A percentile compares a stretch with the other conserved stretches of the same genome.
Conservation (phyloP, 2,113 vertebrate species). For the Antigone vipio region DNA sequence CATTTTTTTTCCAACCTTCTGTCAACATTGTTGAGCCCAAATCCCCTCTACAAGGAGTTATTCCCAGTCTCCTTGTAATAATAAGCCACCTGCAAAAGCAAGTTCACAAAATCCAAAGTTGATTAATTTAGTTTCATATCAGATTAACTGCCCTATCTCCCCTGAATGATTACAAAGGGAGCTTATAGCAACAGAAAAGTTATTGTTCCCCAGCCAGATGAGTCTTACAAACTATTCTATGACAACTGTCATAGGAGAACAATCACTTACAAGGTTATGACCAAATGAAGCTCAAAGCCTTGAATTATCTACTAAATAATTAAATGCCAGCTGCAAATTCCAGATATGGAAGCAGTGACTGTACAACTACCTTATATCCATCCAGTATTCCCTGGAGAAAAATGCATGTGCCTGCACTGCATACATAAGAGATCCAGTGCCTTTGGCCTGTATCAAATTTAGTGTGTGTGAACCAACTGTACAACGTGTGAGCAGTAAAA, state of each 20-base stretch:
- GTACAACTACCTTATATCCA: background rate
- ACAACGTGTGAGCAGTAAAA: background rate
- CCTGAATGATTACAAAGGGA: background rate
- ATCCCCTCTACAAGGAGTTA: background rate
- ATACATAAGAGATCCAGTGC: background rate
- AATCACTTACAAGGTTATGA: background rate
- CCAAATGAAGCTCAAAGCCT: conserved; percentile 9
- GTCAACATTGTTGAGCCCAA: background rate
- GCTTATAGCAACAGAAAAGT: background rate
- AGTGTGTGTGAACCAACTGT: background rate
- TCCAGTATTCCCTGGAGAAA: background rate
- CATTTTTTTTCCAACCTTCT: background rate
- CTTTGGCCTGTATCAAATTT: background rate
- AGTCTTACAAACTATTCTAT: background rate
- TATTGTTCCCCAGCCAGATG: background rate
- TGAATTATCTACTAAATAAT: conserved; percentile 26
- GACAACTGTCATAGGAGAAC: background rate
- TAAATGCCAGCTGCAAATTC: conserved; percentile 9
- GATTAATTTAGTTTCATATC: background rate
- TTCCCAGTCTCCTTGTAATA: background rate
- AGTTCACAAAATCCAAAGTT: background rate
- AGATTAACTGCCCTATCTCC: background rate
- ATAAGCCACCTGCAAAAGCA: background rate
- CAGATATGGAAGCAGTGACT: background rate
- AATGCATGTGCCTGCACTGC: background rate